Base-by-base conservation (phyloP, 1,140 invertebrate species). In the Batillaria attramentaria region DNA sequence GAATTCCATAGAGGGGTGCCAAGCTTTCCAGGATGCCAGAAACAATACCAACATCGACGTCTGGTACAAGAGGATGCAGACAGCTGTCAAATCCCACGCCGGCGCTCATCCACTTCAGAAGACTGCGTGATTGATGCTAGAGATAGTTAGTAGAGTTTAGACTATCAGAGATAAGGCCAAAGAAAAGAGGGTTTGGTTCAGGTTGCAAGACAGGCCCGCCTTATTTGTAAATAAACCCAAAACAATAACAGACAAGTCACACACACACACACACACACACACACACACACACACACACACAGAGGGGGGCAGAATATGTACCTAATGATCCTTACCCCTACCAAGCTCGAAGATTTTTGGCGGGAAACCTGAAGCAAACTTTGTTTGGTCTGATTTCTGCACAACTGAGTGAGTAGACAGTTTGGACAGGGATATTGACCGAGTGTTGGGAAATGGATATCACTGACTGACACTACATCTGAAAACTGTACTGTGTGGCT, bases 1-100 rank as follows among this genome's bases (percentile, higher is more conserved):
- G 3, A 96, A 94, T 84, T 98, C 97, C 86, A 98, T 99, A 87
- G 97, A 99, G 92, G 98, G 98, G 0, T 99, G 97, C 87, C 84
- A 92, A 70, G 97, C 98, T 5, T 99, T 99, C 89, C 91, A 95
- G 85, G 98, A 99, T 89, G 91, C 96, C 35, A 57, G 90, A 93
- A 28, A 77, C 91, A 92, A 96, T 87, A 96, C 96, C 1, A 93
- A 94, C 72, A 94, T 98, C 74, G 85, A 91, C 28, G 77, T 81
- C 6, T 94, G 93, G 93, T 94, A 92, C 83, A 79, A 86, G 28
- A 81, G 86, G 33, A 91, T 92, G 75, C 91, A 92, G 83, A 83
- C 87, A 78, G 84, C 85, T 42, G 90, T 93, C 46, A 46, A 80
- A 13, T 79, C 72, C 39, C 89, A 90, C 80, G 57, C 83, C 50